Base-by-base conservation (phyloP, 2,113 vertebrate species). In the Prunella himalayana region DNA sequence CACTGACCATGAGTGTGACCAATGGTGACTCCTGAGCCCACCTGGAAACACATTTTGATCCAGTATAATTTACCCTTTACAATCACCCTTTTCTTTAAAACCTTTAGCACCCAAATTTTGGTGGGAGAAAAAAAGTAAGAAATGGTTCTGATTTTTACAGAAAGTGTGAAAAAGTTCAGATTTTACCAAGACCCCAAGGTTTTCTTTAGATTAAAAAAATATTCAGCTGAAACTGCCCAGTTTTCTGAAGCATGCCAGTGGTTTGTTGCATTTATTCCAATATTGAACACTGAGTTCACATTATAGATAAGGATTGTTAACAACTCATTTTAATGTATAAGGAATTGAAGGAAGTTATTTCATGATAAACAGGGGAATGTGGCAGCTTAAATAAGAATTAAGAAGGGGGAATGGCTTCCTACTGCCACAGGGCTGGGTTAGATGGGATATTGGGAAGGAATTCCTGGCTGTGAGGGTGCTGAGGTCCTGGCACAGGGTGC, bases 391-490 rank as follows among this genome's bases (percentile, higher is more conserved):
- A 70, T 35, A n/a, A 51, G 47, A 35, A 54, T 17, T 72, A 73
- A 59, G 45, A 30, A 88, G 39, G 19, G 18, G 33, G 2, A 68
- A 60, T 51, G 33, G 13, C 20, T 75, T 60, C 45, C 15, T 2
- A 30, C 33, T 51, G 53, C 15, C 13, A 24, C 1, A 30, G 13
- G 20, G 13, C 7, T 1, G 39, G 11, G 37, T 3, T 12, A 15
- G 1, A 10, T 66, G 19, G 33, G 28, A 44, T 21, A 7, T 12
- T 73, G 68, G 28, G 37, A 37, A 33, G 27, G 1, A 65, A 73
- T 77, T 27, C 0, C 1, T 44, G 4, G 1, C 53, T 57, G 10
- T 1, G 51, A 73, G 44, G 37, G 7, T 1, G 37, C 1, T 0
- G 0, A 59, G 33, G 33, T 12, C 17, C 18, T 80, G 50, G 76